These are phyloP conservation scores for Eumacrocentrus americanus DNA, from an alignment of 2,888 invertebrate species.

Conservation along the genomic window DNA sequence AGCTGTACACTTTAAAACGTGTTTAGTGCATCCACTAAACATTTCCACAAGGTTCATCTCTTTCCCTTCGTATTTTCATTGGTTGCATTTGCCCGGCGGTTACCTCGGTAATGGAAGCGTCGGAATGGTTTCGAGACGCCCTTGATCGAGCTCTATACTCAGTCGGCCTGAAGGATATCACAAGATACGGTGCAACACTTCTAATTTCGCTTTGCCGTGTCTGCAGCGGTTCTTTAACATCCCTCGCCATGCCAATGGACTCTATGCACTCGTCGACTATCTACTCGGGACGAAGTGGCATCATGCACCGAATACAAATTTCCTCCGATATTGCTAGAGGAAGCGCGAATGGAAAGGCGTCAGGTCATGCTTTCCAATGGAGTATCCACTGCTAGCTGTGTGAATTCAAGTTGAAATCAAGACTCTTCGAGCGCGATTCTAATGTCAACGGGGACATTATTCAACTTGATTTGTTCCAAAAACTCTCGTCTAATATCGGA, in stretches of 20 bases:
- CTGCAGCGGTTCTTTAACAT: not conserved
- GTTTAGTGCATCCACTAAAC: not conserved
- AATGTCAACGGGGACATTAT: constrained; percentile 17
- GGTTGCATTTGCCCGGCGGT: not conserved
- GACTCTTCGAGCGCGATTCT: constrained; percentile 13
- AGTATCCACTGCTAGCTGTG: constrained; percentile 15
- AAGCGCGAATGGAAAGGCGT: constrained; percentile 21
- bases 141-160: not conserved
- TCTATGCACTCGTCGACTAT: constrained; percentile 25
- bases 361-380: constrained; percentile 32
- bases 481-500: not conserved
- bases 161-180: constrained; percentile 11
- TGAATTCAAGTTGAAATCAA: constrained; percentile 24
- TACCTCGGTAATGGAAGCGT: constrained; percentile 14
- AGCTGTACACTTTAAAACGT: constrained; percentile 1
- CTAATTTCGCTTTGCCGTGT: constrained; percentile 31
- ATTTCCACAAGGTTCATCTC: not conserved
- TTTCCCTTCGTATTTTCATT: not conserved
- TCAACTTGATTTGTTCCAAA: constrained; percentile 9
- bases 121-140: not conserved
- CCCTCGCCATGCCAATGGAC: constrained; percentile 8
- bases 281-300: constrained; percentile 16
- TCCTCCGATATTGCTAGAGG: constrained; percentile 36
- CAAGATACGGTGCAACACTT: constrained; percentile 25
- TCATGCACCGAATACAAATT: constrained; percentile 38